A percentile compares a stretch with the other conserved stretches of the same genome.
These are phyloP conservation scores for Aegotheles bennettii DNA, from an alignment of 2,113 vertebrate genomes.

Conservation along the genomic window DNA sequence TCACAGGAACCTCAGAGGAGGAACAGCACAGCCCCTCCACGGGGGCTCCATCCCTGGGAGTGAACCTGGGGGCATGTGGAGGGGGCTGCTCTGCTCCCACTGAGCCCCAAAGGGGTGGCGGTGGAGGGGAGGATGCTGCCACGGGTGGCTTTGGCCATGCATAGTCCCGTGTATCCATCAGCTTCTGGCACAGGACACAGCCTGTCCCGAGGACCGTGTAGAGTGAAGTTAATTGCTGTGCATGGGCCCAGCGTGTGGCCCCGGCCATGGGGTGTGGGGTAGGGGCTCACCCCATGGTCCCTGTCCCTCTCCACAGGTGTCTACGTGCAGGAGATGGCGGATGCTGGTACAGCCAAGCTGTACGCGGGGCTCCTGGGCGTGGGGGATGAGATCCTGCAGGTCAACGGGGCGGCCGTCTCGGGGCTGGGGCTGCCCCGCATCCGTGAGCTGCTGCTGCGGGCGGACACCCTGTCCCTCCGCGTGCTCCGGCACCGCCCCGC, in stretches of 20 bases:
- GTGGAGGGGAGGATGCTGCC: too few relatives aligned
- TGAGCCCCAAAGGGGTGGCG: background rate
- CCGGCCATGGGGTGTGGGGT: background rate
- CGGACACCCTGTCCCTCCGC: conserved; percentile 77
- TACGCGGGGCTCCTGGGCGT: conserved; percentile 85
- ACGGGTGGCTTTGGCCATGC: rapidly evolving
- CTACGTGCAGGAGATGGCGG: conserved; percentile 89
- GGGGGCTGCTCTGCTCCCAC: background rate
- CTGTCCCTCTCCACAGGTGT: conserved; percentile 69
- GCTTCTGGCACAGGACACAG: background rate
- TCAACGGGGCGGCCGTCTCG: conserved; percentile 84
- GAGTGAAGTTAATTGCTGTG: background rate
- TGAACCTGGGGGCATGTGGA: rapidly evolving
- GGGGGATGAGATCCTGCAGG: conserved; percentile 93
- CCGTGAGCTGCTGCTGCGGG: conserved; percentile 77
- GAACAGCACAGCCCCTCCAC: rapidly evolving
- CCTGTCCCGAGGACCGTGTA: rapidly evolving
- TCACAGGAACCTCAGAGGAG: rapidly evolving
- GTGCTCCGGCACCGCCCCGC: conserved; percentile 80
- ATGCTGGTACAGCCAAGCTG: conserved; percentile 79
- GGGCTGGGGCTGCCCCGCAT: conserved; percentile 83
- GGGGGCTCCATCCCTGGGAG: background rate
- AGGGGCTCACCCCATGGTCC: background rate
- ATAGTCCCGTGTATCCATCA: rapidly evolving
- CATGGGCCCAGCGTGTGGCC: rapidly evolving